Evolutionary conservation across 2,797 vertebrate genomes (phyloP).

Genomic region (Sebastes vulpes): DNA sequence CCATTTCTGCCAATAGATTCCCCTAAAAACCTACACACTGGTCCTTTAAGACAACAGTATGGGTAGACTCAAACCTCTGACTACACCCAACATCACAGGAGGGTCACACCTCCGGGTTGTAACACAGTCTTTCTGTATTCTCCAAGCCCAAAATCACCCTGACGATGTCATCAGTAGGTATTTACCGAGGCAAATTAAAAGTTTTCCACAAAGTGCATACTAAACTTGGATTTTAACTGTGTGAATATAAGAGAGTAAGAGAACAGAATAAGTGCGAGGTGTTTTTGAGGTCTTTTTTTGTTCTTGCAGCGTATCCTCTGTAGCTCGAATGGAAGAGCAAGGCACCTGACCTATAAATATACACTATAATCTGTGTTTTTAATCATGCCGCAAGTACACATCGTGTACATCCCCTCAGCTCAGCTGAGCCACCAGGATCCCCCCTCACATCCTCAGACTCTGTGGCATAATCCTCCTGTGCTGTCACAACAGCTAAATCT

Average conservation of each 20-base stretch:
- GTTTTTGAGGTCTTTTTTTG: not conserved
- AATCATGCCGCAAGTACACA: slow-evolving; percentile 25
- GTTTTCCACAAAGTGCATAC: not conserved
- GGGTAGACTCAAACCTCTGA: not conserved
- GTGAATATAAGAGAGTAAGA: not conserved
- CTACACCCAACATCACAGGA: not conserved
- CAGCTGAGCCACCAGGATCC: slow-evolving; percentile 34
- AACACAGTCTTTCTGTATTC: not conserved
- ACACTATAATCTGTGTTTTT: slow-evolving; percentile 42
- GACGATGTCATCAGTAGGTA: not conserved
- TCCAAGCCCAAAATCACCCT: not conserved
- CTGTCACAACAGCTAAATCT: slow-evolving; percentile 57
- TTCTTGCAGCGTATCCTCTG: not conserved
- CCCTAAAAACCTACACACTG: too few species aligned
- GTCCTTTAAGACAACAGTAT: not conserved
- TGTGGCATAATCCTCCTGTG: slow-evolving; percentile 44
- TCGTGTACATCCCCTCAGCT: slow-evolving; percentile 5
- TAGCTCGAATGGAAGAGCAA: not conserved
- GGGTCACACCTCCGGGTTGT: not conserved
- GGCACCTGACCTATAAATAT: slow-evolving; percentile 15
- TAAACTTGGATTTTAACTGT: not conserved
- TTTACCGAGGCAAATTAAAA: not conserved
- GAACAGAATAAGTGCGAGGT: not conserved
- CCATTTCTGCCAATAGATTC: too few species aligned
- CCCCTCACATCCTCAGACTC: slow-evolving; percentile 26